Percentiles rank a stretch among this genome's conserved stretches.
These are phyloP conservation scores for Cosmia trapezina DNA, from an alignment of 2,888 invertebrate species.

Conservation along the genomic window DNA sequence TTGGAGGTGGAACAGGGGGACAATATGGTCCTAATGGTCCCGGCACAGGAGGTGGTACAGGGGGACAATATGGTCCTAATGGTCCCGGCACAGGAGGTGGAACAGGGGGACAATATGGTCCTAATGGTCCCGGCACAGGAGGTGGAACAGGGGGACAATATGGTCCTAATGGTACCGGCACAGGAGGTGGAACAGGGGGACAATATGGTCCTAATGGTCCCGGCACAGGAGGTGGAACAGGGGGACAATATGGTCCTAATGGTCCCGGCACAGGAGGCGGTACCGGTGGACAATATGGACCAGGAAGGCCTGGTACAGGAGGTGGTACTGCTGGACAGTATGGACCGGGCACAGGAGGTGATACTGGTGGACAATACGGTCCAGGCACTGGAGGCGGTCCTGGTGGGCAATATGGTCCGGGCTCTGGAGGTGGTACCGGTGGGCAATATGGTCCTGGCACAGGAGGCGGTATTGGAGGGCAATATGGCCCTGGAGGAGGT, in stretches of 20 bases:
- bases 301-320: constrained; percentile 5
- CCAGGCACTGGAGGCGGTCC: constrained; percentile 1
- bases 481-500: constrained; percentile 33
- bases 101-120: constrained; percentile 16
- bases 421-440: constrained; percentile 13
- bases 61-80: constrained; percentile 36
- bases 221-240: constrained; percentile 8
- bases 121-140: constrained; percentile 6
- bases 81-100: constrained; percentile 3
- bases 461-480: constrained; percentile 34
- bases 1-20: constrained; percentile 18
- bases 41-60: not conserved
- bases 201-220: constrained; percentile 27
- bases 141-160: constrained; percentile 25
- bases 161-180: constrained; percentile 26
- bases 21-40: constrained; percentile 34
- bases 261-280: constrained; percentile 3
- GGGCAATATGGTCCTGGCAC: constrained; percentile 41
- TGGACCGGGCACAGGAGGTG: constrained; percentile 12
- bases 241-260: constrained; percentile 42
- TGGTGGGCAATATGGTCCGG: constrained; percentile 33
- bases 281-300: constrained; percentile 15
- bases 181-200: constrained; percentile 6
- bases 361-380: constrained; percentile 26
- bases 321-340: constrained; percentile 26